phyloP scores from a whole-genome alignment of 2,113 vertebrate genomes.

The Planiliza haematocheilus region DNA sequence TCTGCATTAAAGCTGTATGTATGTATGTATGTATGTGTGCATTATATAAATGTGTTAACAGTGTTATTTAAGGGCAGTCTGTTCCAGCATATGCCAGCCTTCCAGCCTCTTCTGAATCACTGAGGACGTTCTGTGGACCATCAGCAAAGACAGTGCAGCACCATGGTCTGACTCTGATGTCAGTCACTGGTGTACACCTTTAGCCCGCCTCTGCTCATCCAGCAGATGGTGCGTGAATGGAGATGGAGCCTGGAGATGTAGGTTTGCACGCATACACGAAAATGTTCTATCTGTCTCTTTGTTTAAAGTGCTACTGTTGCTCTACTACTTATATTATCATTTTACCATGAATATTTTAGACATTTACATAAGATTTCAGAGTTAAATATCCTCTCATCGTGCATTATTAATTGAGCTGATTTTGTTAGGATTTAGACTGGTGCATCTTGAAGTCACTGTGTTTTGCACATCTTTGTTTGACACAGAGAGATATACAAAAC shows the following conservation, averaged over 20 bases:
- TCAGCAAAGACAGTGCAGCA: slow-evolving; percentile 32
- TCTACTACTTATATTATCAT: slow-evolving; percentile 34
- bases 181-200: slow-evolving; percentile 29
- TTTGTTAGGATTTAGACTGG: background rate
- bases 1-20: background rate
- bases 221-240: slow-evolving; percentile 35
- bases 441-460: slow-evolving; percentile 28
- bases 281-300: slow-evolving; percentile 24
- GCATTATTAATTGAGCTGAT: slow-evolving; percentile 41
- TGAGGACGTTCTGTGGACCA: slow-evolving; percentile 11
- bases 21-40: too few relatives aligned
- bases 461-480: background rate
- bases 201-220: slow-evolving; percentile 12
- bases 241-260: slow-evolving; percentile 3
- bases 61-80: background rate
- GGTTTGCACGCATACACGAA: slow-evolving; percentile 4
- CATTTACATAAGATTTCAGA: slow-evolving; percentile 26
- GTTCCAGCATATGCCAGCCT: slow-evolving; percentile 19
- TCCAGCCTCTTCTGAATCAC: slow-evolving; percentile 33
- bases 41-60: background rate
- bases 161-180: slow-evolving; percentile 7
- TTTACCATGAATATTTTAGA: slow-evolving; percentile 56
- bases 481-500: slow-evolving; percentile 2
- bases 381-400: background rate
- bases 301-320: background rate